phyloP scores from a whole-genome alignment of 2,888 invertebrate species.

The Microplitis manilae region DNA sequence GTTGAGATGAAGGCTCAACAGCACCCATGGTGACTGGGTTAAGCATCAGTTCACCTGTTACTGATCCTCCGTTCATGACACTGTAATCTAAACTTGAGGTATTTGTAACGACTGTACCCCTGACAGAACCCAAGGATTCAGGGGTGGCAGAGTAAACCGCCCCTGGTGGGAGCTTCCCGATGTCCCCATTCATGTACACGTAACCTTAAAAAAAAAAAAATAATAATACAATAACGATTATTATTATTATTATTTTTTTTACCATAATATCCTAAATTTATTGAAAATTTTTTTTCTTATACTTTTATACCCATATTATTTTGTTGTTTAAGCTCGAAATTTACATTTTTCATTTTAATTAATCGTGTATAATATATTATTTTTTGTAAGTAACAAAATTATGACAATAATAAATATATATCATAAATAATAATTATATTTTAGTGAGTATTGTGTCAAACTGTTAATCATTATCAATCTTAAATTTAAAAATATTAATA shows the following conservation, averaged over 20 bases:
- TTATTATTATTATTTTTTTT: too few relatives aligned
- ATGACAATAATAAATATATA: too few relatives aligned
- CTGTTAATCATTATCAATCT: background rate
- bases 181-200: conserved; percentile 89
- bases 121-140: conserved; percentile 75
- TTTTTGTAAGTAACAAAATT: too few relatives aligned
- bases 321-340: too few relatives aligned
- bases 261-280: too few relatives aligned
- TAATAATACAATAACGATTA: conserved; percentile 8
- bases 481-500: background rate
- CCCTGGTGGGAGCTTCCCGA: conserved; percentile 82
- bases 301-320: too few relatives aligned
- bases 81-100: conserved; percentile 69
- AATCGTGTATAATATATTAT: too few relatives aligned
- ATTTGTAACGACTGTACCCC: conserved; percentile 63
- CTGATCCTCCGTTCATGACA: conserved; percentile 69
- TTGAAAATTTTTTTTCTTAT: too few relatives aligned
- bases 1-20: conserved; percentile 65
- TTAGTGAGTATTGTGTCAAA: background rate
- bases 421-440: too few relatives aligned
- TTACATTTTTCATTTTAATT: too few relatives aligned
- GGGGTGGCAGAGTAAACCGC: conserved; percentile 80
- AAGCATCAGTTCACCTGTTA: conserved; percentile 66
- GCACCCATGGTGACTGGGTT: conserved; percentile 63
- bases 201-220: conserved; percentile 73